Percentiles rank a stretch among this genome's conserved stretches.
These are phyloP conservation scores for Aegotheles bennettii DNA, from an alignment of 2,113 vertebrate genomes.

Conservation along the genomic window DNA sequence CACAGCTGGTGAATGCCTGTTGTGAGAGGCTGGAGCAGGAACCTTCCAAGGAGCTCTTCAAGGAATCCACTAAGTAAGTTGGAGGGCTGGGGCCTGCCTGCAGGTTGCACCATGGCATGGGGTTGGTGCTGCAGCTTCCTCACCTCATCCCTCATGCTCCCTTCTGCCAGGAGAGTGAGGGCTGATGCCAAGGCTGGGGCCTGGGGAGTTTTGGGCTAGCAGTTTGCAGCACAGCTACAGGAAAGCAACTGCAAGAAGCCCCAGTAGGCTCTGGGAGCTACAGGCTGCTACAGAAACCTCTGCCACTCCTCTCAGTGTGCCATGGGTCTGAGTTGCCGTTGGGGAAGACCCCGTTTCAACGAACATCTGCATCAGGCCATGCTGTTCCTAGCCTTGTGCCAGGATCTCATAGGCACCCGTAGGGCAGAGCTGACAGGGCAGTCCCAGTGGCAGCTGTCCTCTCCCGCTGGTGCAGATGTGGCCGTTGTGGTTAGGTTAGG, in stretches of 20 bases:
- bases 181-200: background rate
- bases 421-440: background rate
- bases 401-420: background rate
- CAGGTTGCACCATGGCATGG: rapidly evolving
- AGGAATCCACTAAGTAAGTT: constrained; percentile 91
- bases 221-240: background rate
- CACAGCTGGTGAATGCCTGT: constrained; percentile 81
- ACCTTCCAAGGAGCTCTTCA: constrained; percentile 94
- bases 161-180: background rate
- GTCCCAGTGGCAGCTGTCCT: background rate
- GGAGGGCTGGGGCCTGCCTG: background rate
- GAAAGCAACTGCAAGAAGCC: background rate
- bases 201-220: background rate
- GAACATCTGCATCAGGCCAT: background rate
- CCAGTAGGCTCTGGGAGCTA: background rate
- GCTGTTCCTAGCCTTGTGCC: background rate
- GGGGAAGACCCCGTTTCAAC: background rate
- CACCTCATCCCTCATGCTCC: rapidly evolving
- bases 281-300: background rate
- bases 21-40: constrained; percentile 84
- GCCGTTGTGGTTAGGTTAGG: background rate
- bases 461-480: rapidly evolving
- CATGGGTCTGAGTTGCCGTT: background rate
- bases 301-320: background rate
- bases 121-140: background rate